Evolutionary conservation across 2,113 vertebrate species (phyloP).

Genomic region (Orientallactaga bullata): DNA sequence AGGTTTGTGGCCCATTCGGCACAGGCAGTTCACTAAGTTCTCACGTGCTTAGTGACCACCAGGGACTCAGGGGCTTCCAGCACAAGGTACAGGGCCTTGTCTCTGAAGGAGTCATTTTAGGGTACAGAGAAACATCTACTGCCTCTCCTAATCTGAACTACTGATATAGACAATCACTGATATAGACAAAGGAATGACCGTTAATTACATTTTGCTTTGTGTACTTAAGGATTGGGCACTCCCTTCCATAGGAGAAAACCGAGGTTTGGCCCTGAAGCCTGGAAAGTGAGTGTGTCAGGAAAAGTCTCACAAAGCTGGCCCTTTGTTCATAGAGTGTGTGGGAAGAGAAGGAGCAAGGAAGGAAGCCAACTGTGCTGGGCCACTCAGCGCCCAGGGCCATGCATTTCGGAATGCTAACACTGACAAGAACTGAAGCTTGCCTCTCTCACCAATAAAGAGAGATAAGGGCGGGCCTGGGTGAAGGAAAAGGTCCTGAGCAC

Average conservation of each 20-base stretch:
- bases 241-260: background rate
- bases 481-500: background rate
- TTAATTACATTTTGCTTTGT: background rate
- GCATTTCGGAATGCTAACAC: slow-evolving; percentile 40
- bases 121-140: background rate
- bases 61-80: background rate
- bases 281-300: background rate
- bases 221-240: background rate
- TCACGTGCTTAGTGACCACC: background rate
- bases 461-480: background rate
- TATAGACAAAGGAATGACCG: background rate
- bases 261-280: background rate
- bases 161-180: background rate
- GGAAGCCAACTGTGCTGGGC: background rate
- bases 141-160: background rate
- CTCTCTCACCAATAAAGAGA: background rate
- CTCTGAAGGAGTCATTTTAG: background rate
- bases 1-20: slow-evolving; percentile 78
- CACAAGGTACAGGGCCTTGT: background rate
- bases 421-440: slow-evolving; percentile 70
- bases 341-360: background rate
- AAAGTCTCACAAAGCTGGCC: background rate
- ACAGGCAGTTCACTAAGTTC: background rate
- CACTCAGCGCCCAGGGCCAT: background rate
- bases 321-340: background rate